Base-by-base conservation (phyloP, 2,113 vertebrate species). In the Actinemys pallida region DNA sequence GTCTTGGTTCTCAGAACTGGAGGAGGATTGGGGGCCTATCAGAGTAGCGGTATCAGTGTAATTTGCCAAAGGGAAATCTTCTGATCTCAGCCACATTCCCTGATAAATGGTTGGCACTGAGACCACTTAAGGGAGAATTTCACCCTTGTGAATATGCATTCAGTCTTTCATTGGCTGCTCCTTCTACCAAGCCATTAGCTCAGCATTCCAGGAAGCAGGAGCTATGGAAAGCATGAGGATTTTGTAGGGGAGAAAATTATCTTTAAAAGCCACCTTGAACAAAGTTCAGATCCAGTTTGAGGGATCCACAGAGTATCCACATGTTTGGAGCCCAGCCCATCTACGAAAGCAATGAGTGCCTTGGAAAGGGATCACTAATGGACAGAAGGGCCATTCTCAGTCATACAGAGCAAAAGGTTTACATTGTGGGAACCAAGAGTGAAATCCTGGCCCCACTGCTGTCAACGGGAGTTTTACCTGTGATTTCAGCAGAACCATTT, bases 61-160 rank as follows among this genome's bases (percentile, higher is more conserved):
- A 4, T 35, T n/a, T 5, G 4, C 24, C 50, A 47, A 47, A 35
- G 57, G 49, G 25, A 47, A 52, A 52, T 13, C 12, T 4, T 50
- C 72, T 65, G 49, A 17, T 25, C 17, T 1, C 13, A 56, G 11
- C 20, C 20, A 2, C 0, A 3, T 25, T 79, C 35, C 20, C 82
- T 50, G 39, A 7, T 27, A 35, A 5, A 0, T 0, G 1, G 49
- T 20, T 65, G 53, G 0, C 0, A 75, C 14, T 22, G 0, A 0
- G 52, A 39, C 81, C 86, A 29, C 54, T 11, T 42, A 20, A 24
- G 79, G 31, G 86, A 47, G 90, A 88, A 84, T 82, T 72, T 84
- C 88, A 82, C 22, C 50, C n/a, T 35, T 1, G 47, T 56, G 78
- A 72, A 13, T 72, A 31, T 65, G 49, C 0, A 20, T 92, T n/a